Evolutionary conservation across 1,140 invertebrate species (phyloP), one percentile per base, ranked within the genome.

Genomic region (Triops cancriformis): DNA sequence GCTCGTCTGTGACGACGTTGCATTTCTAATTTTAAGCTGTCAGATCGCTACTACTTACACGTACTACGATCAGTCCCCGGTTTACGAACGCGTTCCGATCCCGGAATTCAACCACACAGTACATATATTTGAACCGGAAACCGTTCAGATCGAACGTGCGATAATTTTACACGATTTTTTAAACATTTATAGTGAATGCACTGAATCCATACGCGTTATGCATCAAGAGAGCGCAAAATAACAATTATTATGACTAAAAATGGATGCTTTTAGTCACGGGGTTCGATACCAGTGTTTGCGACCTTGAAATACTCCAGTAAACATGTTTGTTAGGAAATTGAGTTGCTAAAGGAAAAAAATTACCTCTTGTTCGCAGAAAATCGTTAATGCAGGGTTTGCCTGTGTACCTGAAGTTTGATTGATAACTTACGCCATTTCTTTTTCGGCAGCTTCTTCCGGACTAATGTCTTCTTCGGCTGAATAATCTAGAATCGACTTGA

Each of bases 401-500:
- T 31, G 10, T 42, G 4, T 42, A 74, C 27, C 23, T 5, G 37
- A 31, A 11, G 14, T 1, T 0, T 5, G 31, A 27, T 72, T n/a
- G 75, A 73, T 37, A 72, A 90, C 90, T 88, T 87, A 97, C 95
- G 92, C 90, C 84, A 97, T 90, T 91, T 98, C 96, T 80, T 92
- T 89, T 83, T 94, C 91, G 83, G 93, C 92, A 1, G 96, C 94
- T 83, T 94, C 90, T 81, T 95, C 93, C 81, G 94, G 90, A n/a
- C 91, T 90, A 80, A 99, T 87, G 84, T 99, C 98, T 83, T 98
- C 95, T 85, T 99, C 98, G 10, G 97, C 97, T 77, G 96, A 98
- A 86, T 99, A 99, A 85, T 99, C 97, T 37, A 99, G 90, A 84
- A 99, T 98, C 1, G 97, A 94, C 85, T 99, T 99, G 5, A 99